Base-by-base conservation (phyloP, 2,113 vertebrate species). In the Polypterus bichir region DNA sequence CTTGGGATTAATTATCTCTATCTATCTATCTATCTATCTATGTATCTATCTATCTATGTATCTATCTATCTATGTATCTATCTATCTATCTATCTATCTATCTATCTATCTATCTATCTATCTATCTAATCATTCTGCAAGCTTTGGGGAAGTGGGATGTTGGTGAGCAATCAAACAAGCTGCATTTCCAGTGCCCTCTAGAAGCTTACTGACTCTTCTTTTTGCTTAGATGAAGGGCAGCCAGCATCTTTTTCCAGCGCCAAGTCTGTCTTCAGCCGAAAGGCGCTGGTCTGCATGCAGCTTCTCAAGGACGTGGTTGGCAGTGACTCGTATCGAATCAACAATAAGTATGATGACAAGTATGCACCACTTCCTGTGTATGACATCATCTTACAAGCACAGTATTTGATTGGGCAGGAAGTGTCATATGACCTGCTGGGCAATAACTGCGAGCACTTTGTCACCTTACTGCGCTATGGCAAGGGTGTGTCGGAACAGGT, bases 401-500 rank as follows among this genome's bases (percentile, higher is more conserved):
- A 92, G 73, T 60, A 61, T 44, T 76, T 86, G 59, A 89, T 96
- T 52, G 86, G 79, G 53, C 81, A 77, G 69, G 93, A 96, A 66
- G 88, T 97, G 73, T 73, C 84, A 0, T 97, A 97, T 6, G 86
- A 97, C 68, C 62, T 94, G 62, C 64, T 97, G 2, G 83, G 77
- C 64, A 93, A 79, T 72, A 98, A 97, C 84, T 98, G 94, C 46
- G 94, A 98, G 68, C 94, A 98, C 72, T 97, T 98, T 53, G 93
- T 97, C 61, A 97, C 90, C 1, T 64, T 81, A 55, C 88, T 97
- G 44, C 91, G 92, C 64, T 97, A 94, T 0, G 92, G 93, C 1
- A 79, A 92, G 68, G 81, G 73, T 1, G 74, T 92, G 62, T 97
- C 93, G 0, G 85, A 89, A 56, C 93, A 98, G 92, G 94, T 94